phyloP scores from a whole-genome alignment of 2,113 vertebrate species.

The Sinocyclocheilus grahami region DNA sequence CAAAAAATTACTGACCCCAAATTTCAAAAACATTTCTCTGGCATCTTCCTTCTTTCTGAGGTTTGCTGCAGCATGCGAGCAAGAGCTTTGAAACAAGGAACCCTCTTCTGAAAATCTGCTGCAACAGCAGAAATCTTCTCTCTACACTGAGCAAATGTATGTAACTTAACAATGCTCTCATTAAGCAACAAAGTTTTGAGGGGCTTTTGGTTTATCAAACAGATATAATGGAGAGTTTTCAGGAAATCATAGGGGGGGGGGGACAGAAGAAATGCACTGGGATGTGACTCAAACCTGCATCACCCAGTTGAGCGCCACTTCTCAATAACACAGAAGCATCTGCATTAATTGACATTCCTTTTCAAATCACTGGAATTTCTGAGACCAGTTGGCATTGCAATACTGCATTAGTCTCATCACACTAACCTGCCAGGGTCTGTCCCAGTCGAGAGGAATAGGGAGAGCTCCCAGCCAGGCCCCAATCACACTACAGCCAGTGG shows the following conservation, averaged over 20 bases:
- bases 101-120: neutral
- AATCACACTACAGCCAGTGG: slow-evolving; percentile 82
- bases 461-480: slow-evolving; percentile 94
- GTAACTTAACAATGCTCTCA: neutral
- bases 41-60: slow-evolving; percentile 30
- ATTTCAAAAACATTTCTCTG: neutral
- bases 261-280: neutral
- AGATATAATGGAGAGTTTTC: neutral
- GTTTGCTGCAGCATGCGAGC: neutral
- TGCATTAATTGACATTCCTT: too few relatives aligned
- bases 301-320: neutral
- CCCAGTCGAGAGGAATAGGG: slow-evolving; percentile 96
- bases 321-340: too few relatives aligned
- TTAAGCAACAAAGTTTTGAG: neutral
- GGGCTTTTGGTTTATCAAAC: neutral
- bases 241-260: too few relatives aligned
- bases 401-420: neutral
- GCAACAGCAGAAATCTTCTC: slow-evolving; percentile 5
- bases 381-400: too few relatives aligned
- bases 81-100: neutral
- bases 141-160: neutral
- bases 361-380: too few relatives aligned
- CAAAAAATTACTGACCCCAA: too few relatives aligned
- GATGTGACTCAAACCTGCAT: neutral
- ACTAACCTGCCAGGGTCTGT: slow-evolving; percentile 96